Evolutionary conservation across 2,797 vertebrate species (phyloP).

Genomic region (Notolabrus celidotus): DNA sequence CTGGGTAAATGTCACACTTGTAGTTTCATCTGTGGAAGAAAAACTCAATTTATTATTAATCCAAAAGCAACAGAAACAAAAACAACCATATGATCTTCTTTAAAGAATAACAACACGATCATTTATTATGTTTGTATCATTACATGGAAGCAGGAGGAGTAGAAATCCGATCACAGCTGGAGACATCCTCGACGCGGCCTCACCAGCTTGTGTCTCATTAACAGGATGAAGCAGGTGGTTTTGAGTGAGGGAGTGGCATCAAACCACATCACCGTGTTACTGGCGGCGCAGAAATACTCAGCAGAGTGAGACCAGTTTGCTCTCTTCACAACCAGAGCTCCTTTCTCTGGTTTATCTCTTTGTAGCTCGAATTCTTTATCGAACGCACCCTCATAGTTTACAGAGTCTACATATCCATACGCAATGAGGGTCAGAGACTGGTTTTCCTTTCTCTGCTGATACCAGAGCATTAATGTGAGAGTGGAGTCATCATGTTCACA

Average conservation of each 20-base stretch:
- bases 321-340: constrained; percentile 46
- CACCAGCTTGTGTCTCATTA: not conserved
- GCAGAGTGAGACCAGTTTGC: constrained; percentile 36
- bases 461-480: constrained; percentile 61
- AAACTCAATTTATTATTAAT: not conserved
- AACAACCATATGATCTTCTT: too few relatives aligned
- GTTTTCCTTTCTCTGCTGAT: constrained; percentile 41
- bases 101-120: too few relatives aligned
- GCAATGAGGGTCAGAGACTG: constrained; percentile 58
- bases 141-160: constrained; percentile 52
- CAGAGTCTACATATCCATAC: not conserved
- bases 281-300: constrained; percentile 72
- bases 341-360: not conserved
- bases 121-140: too few relatives aligned
- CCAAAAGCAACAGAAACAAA: not conserved
- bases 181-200: constrained; percentile 12
- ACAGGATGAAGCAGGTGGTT: constrained; percentile 5
- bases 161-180: constrained; percentile 26
- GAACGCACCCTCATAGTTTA: constrained; percentile 36
- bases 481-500: constrained; percentile 48
- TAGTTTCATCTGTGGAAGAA: constrained; percentile 29
- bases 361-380: not conserved
- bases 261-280: constrained; percentile 53
- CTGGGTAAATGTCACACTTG: constrained; percentile 34
- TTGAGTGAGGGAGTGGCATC: constrained; percentile 38